phyloP scores from a whole-genome alignment of 2,888 invertebrate genomes.

The Pandemis cinnamomeana region DNA sequence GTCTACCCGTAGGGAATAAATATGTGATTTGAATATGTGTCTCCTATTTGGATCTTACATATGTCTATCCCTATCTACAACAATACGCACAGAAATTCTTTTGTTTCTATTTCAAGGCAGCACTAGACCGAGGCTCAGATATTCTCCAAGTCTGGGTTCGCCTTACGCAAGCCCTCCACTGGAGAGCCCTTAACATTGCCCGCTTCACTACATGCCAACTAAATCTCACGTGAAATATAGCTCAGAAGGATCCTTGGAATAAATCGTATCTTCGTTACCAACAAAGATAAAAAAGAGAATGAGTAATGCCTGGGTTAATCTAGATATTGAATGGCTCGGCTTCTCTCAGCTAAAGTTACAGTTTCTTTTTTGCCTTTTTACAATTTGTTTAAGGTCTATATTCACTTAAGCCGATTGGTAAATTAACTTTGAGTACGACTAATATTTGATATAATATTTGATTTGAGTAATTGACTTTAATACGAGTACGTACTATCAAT shows the following conservation, averaged over 20 bases:
- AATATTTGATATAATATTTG: too few relatives aligned
- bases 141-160: background rate
- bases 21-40: too few relatives aligned
- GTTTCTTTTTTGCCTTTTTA: background rate
- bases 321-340: background rate
- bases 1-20: too few relatives aligned
- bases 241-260: background rate
- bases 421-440: too few relatives aligned
- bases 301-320: background rate
- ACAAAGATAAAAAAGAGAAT: background rate
- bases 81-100: background rate
- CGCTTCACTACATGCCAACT: constrained; percentile 5
- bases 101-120: background rate
- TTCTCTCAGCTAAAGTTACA: background rate
- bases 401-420: too few relatives aligned
- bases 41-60: too few relatives aligned
- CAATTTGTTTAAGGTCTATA: too few relatives aligned
- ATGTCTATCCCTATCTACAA: too few relatives aligned
- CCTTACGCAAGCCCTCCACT: background rate
- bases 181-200: background rate
- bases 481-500: too few relatives aligned
- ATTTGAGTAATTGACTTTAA: too few relatives aligned
- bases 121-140: background rate
- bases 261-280: background rate
- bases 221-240: constrained; percentile 6